A percentile compares a stretch with the other conserved stretches of the same genome.
Conservation (phyloP, 2,888 invertebrate genomes). For the Drymonia ruficornis region DNA sequence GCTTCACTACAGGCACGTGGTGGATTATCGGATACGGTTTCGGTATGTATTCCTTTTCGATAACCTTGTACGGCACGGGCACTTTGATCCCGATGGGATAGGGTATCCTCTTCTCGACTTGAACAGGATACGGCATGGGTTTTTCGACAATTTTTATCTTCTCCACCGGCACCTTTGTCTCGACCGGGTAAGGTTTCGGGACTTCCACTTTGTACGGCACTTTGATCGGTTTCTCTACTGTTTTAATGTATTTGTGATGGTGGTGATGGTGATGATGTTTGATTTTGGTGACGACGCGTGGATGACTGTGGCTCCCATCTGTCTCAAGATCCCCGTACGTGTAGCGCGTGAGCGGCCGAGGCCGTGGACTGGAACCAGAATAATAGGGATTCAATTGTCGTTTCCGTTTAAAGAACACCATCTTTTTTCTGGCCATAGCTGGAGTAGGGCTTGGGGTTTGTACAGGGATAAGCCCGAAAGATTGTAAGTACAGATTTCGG, state of each 20-base stretch:
- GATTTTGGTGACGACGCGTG: slow-evolving; percentile 68
- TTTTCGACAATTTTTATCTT: slow-evolving; percentile 66
- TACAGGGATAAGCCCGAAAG: slow-evolving; percentile 67
- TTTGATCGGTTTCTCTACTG: slow-evolving; percentile 82
- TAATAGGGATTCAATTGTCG: slow-evolving; percentile 58
- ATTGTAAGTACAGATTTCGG: slow-evolving; percentile 64
- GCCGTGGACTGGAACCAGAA: slow-evolving; percentile 64
- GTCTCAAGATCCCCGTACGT: slow-evolving; percentile 55
- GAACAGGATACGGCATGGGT: slow-evolving; percentile 71
- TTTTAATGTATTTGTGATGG: slow-evolving; percentile 87
- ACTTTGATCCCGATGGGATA: slow-evolving; percentile 75
- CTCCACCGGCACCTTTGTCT: slow-evolving; percentile 71
- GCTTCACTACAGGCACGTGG: slow-evolving; percentile 70
- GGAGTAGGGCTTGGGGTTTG: slow-evolving; percentile 42
- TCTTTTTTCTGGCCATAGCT: slow-evolving; percentile 56
- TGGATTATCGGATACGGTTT: slow-evolving; percentile 78
- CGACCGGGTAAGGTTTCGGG: slow-evolving; percentile 82
- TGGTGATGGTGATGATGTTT: slow-evolving; percentile 88
- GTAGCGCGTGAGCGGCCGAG: slow-evolving; percentile 46
- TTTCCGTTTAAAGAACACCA: slow-evolving; percentile 61
- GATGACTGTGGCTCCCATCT: slow-evolving; percentile 55
- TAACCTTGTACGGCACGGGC: slow-evolving; percentile 79
- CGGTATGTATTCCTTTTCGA: slow-evolving; percentile 78
- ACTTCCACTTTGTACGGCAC: slow-evolving; percentile 82
- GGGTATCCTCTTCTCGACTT: slow-evolving; percentile 75